A percentile compares a stretch with the other conserved stretches of the same genome.
Evolutionary conservation across 2,888 invertebrate species (phyloP).

Genomic region (Geophilus truncorum): DNA sequence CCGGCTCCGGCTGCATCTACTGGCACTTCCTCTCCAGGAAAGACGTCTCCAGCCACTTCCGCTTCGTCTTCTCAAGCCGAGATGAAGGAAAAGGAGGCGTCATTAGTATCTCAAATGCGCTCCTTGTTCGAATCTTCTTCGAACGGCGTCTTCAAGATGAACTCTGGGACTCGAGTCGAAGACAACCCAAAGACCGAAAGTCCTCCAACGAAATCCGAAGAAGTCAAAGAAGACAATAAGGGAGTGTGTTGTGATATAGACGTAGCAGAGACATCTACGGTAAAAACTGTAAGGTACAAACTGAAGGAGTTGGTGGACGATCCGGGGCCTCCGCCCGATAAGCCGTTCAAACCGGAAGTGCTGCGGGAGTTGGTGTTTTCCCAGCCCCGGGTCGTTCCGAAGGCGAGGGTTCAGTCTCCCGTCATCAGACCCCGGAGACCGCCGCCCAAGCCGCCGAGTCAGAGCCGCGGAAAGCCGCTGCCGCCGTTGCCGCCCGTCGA

Average conservation of each 20-base stretch:
- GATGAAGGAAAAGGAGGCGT: background rate
- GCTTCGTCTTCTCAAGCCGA: background rate
- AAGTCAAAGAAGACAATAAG: background rate
- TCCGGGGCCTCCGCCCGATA: background rate
- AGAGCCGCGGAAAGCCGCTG: background rate
- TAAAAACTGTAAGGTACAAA: background rate
- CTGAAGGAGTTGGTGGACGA: background rate
- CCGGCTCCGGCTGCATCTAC: background rate
- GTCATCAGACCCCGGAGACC: background rate
- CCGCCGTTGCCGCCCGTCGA: background rate
- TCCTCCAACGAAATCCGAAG: background rate
- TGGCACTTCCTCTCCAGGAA: background rate
- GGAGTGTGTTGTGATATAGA: no score
- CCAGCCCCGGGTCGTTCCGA: background rate
- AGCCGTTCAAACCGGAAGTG: background rate
- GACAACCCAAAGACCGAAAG: background rate
- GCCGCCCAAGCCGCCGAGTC: background rate
- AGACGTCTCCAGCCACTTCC: background rate
- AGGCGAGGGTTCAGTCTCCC: background rate
- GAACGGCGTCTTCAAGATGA: background rate
- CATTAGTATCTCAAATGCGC: background rate
- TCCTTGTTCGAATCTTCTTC: background rate
- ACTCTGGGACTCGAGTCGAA: background rate
- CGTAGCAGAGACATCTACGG: no score
- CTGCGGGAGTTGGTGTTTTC: background rate